Evolutionary conservation across 2,888 invertebrate genomes (phyloP).

Genomic region (Spatulosminthurus flaviceps): DNA sequence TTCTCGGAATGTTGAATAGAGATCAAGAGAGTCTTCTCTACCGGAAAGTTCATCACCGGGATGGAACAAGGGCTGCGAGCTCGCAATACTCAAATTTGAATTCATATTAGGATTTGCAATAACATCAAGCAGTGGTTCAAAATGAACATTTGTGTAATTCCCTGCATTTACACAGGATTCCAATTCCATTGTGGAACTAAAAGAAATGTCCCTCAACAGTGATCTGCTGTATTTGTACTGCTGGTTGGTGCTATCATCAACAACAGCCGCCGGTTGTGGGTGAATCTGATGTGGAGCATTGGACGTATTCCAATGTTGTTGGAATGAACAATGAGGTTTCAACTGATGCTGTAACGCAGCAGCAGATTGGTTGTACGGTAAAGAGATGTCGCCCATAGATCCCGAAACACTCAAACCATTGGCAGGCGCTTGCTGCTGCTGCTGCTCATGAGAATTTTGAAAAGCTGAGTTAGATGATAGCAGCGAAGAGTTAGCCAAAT

Average conservation of each 20-base stretch:
- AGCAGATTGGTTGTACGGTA: slow-evolving; percentile 29
- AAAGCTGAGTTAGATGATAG: slow-evolving; percentile 27
- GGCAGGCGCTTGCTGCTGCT: slow-evolving; percentile 21
- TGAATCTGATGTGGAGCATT: slow-evolving; percentile 45
- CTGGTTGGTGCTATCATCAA: slow-evolving; percentile 31
- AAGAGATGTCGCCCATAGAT: slow-evolving; percentile 34
- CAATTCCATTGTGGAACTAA: slow-evolving; percentile 70
- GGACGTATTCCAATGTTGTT: slow-evolving; percentile 52
- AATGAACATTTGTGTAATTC: slow-evolving; percentile 76
- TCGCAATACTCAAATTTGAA: slow-evolving; percentile 25
- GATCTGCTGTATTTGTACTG: slow-evolving; percentile 64
- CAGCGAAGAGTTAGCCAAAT: slow-evolving; percentile 20
- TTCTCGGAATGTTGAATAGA: slow-evolving; percentile 71
- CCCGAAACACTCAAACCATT: slow-evolving; percentile 37
- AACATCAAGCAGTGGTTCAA: slow-evolving; percentile 67
- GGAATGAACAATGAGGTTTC: slow-evolving; percentile 59
- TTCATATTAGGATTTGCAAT: slow-evolving; percentile 28
- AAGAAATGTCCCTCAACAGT: slow-evolving; percentile 69
- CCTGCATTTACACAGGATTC: slow-evolving; percentile 75
- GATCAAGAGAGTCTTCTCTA: slow-evolving; percentile 72
- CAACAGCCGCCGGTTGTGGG: slow-evolving; percentile 48
- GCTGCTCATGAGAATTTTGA: slow-evolving; percentile 38
- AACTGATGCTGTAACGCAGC: slow-evolving; percentile 53
- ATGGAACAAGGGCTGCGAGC: slow-evolving; percentile 35
- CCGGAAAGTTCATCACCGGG: slow-evolving; percentile 66